A percentile compares a stretch with the other conserved stretches of the same genome.
Evolutionary conservation across 2,113 vertebrate species (phyloP).

Genomic region (Nothocercus nigrocapillus): DNA sequence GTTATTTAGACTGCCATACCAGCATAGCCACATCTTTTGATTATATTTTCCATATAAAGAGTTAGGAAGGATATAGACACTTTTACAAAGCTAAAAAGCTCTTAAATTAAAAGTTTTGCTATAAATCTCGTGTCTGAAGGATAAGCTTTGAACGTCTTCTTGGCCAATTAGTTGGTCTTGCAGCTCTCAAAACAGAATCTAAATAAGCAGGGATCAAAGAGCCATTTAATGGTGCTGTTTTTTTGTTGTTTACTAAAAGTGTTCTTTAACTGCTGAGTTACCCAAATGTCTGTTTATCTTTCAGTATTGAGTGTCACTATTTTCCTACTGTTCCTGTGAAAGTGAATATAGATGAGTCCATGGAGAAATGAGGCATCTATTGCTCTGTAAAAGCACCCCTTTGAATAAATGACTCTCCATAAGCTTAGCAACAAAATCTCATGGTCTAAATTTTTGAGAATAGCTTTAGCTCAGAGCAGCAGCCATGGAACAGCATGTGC

Average conservation of each 20-base stretch:
- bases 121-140: not conserved
- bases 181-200: not conserved
- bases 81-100: not conserved
- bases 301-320: not conserved
- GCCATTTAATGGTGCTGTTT: not conserved
- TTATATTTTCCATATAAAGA: not conserved
- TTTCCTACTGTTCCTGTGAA: not conserved
- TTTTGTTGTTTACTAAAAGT: not conserved
- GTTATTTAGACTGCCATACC: not conserved
- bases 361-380: not conserved
- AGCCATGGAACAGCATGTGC: not conserved
- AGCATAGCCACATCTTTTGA: not conserved
- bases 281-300: not conserved
- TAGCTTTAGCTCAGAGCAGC: not conserved
- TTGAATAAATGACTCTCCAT: not conserved
- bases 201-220: not conserved
- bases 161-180: not conserved
- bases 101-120: not conserved
- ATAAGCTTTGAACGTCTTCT: not conserved
- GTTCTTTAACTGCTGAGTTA: not conserved
- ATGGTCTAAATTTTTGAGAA: not conserved
- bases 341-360: not conserved
- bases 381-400: not conserved
- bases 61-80: accelerated
- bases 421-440: not conserved